Percentiles rank a stretch among this genome's conserved stretches.
Evolutionary conservation across 2,797 vertebrate species (phyloP).

Genomic region (Anableps anableps): DNA sequence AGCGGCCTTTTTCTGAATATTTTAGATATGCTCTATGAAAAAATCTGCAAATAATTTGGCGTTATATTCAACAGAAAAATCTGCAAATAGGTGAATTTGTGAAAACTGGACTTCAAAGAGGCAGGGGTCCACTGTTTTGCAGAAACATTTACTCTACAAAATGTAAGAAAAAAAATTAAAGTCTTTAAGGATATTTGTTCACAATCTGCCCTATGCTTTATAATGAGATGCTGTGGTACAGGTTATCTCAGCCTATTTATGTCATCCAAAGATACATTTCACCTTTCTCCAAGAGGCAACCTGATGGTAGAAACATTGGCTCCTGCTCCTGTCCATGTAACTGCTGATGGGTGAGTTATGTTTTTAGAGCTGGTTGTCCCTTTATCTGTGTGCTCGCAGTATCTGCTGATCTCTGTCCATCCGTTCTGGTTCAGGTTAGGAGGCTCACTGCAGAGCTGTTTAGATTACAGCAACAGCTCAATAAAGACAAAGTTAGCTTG

Average conservation of each 20-base stretch:
- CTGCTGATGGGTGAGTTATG: constrained; percentile 36
- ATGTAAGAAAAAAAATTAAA: not conserved
- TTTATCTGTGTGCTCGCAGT: constrained; percentile 49
- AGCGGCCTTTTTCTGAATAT: not conserved
- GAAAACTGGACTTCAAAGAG: not conserved
- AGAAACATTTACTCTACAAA: not conserved
- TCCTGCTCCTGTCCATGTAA: constrained; percentile 21
- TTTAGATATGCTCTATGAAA: not conserved
- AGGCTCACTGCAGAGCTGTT: constrained; percentile 76
- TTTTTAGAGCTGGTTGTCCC: constrained; percentile 60
- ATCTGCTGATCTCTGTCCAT: constrained; percentile 62
- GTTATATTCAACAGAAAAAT: not conserved
- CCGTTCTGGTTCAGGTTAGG: constrained; percentile 64
- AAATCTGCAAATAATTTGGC: not conserved
- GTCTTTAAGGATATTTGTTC: not conserved
- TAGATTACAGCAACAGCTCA: constrained; percentile 87
- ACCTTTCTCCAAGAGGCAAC: constrained; percentile 21
- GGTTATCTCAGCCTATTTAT: not conserved
- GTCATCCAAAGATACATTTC: not conserved
- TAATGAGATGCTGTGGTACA: not conserved
- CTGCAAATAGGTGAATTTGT: not conserved
- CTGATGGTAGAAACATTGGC: constrained; percentile 23
- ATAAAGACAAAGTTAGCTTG: constrained; percentile 80
- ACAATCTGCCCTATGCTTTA: not conserved
- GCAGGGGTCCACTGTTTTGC: not conserved